Base-by-base conservation (phyloP, 1,140 invertebrate genomes). In the Melanaphis sacchari region DNA sequence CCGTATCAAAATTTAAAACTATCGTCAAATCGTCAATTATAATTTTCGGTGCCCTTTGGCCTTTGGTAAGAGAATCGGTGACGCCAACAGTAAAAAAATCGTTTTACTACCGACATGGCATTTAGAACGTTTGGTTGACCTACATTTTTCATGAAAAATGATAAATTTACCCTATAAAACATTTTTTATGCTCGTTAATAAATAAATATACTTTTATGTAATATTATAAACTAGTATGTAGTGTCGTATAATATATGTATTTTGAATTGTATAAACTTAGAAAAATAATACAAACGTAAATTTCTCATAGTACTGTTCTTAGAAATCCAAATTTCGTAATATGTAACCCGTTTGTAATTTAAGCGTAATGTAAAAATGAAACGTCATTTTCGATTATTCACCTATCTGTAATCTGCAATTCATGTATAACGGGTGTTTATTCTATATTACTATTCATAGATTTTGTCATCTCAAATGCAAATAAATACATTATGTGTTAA, bases 41-140 rank as follows among this genome's bases (percentile, higher is more conserved):
- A 38, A 82, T 43, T 85, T 31, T 85, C 1, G 41, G 40, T 85
- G 84, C 84, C 84, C 84, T 85, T 85, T 85, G 43, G 46, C 46
- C 26, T 40, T 49, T 49, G 46, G 24, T 85, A 76, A 15, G 82
- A 84, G 24, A 84, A 41, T 8, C 38, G 40, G 40, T 21, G 76
- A 38, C 76, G 76, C 36, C 36, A 38, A 82, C 36, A 1, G 8
- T 43, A 31, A 18, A 85, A 84, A 85, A 85, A 85, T 40, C 7
- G 24, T 40, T 85, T 85, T 85, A 85, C 38, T 85, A 43, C 40
- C 41, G 26, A 41, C 84, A 15, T 85, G 84, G 84, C 40, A 85
- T 85, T 85, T 85, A 85, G 38, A 85, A 85, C 18, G 41, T 85
- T 43, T 85, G 41, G 26, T 43, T 31, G 84, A 43, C 84, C 84